Evolutionary conservation across 2,113 vertebrate species (phyloP), one percentile per base, ranked within the genome.

Genomic region (Camelus bactrianus): DNA sequence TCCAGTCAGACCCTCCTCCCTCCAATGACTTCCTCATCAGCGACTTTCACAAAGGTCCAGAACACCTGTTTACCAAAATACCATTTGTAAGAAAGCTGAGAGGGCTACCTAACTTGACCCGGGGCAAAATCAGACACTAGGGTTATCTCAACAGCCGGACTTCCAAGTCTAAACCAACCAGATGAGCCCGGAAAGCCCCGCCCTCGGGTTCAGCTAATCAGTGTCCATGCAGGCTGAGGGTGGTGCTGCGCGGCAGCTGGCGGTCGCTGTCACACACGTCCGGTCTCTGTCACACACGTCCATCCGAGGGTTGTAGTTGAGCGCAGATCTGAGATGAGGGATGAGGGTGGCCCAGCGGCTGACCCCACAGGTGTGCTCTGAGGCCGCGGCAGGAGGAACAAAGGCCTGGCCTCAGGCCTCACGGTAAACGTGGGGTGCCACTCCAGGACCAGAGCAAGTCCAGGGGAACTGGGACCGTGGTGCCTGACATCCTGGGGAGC

Each of bases 61-160:
- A 91, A 76, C 13, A 67, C 50, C 46, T 86, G 32, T 73, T 95
- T 90, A 35, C 79, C 56, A 93, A 93, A 87, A 84, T 79, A 42
- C 35, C 10, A 75, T 75, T 80, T 70, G 6, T 54, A 67, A 83
- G 56, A 86, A 91, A 86, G 52, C 81, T 60, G 46, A 88, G 52
- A 85, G 2, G 11, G 8, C 17, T 19, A 79, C 64, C 35, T 93
- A 38, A 65, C 13, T 75, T 79, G 35, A 91, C 9, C 67, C 17
- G 28, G 67, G 42, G 30, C 89, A 82, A 94, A 76, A 73, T 91
- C 56, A 96, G 85, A 89, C 65, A 42, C 65, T 32, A 54, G 19
- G 9, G 38, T 42, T 81, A 14, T 65, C 19, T 73, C 54, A 89
- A 62, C 22, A 82, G 77, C 30, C 42, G 42, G 50, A 62, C 72